Base-by-base conservation (phyloP, 2,113 vertebrate species). In the Leptosomus discolor region DNA sequence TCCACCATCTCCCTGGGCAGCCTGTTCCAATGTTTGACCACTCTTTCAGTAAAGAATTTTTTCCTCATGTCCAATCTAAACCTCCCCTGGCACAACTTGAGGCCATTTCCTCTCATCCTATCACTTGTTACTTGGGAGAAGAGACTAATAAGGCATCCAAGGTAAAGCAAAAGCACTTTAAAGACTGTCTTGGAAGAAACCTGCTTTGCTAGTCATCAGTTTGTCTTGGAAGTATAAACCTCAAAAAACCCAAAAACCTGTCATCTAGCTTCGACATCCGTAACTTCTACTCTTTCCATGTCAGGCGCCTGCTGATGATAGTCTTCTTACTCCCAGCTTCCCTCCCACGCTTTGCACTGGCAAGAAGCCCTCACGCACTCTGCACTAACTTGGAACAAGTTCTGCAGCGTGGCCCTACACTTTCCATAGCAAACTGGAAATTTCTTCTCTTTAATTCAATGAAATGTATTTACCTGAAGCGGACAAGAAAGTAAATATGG, bases 401-500 rank as follows among this genome's bases (percentile, higher is more conserved):
- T 58, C 73, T 71, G 73, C 77, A 53, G 90, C 9, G 2, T 5
- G 10, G 89, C 60, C 48, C 80, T 36, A 27, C 0, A 0, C 84
- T 61, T 96, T 79, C 94, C 88, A 88, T 61, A 22, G 4, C 61
- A 75, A 87, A 79, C 81, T 96, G 93, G 93, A 95, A 97, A 97
- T 50, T 96, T 85, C n/a, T n/a, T n/a, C n/a, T n/a, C n/a, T n/a
- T n/a, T n/a, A n/a, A n/a, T n/a, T n/a, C n/a, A n/a, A n/a, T n/a
- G n/a, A n/a, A n/a, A n/a, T n/a, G n/a, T n/a, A n/a, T n/a, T n/a
- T n/a, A n/a, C n/a, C n/a, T n/a, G n/a, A n/a, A n/a, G n/a, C n/a
- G n/a, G n/a, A 53, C 58, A 85, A 85, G 82, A 94, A 95, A 73
- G 92, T 90, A 95, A 97, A 95, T 90, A 94, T 58, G 88, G 94